Evolutionary conservation across 2,797 vertebrate genomes (phyloP).

Genomic region (Chaetophractus vellerosus): DNA sequence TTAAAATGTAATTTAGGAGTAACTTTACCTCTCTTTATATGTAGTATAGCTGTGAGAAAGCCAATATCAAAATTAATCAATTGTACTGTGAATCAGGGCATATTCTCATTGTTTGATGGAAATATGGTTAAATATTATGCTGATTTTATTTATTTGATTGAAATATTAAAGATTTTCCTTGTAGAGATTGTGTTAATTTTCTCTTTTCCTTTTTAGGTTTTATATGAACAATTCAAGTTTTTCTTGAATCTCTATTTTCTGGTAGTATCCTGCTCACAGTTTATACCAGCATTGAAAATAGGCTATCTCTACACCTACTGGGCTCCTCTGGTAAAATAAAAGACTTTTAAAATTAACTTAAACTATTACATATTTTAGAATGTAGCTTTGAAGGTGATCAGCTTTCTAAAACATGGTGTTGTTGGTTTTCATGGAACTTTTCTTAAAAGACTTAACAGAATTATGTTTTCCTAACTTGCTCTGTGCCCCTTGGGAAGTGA

Average conservation of each 20-base stretch:
- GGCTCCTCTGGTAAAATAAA: constrained; percentile 96
- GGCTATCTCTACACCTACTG: constrained; percentile 99
- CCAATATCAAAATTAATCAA: not conserved
- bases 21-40: not conserved
- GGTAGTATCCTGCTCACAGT: constrained; percentile 98
- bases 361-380: constrained; percentile 41
- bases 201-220: constrained; percentile 93
- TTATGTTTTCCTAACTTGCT: not conserved
- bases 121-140: not conserved
- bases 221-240: constrained; percentile 99
- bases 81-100: not conserved
- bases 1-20: not conserved
- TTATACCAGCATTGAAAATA: constrained; percentile 97
- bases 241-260: constrained; percentile 99
- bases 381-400: constrained; percentile 5
- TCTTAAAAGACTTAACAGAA: not conserved
- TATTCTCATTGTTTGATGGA: not conserved
- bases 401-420: not conserved
- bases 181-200: constrained; percentile 69
- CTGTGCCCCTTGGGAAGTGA: not conserved
- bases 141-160: constrained; percentile 51
- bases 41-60: constrained; percentile 9
- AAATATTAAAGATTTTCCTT: constrained; percentile 42
- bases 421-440: not conserved
- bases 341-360: constrained; percentile 68